These are phyloP conservation scores for Cydia strobilella DNA, from an alignment of 1,140 invertebrate species.

Conservation along the genomic window DNA sequence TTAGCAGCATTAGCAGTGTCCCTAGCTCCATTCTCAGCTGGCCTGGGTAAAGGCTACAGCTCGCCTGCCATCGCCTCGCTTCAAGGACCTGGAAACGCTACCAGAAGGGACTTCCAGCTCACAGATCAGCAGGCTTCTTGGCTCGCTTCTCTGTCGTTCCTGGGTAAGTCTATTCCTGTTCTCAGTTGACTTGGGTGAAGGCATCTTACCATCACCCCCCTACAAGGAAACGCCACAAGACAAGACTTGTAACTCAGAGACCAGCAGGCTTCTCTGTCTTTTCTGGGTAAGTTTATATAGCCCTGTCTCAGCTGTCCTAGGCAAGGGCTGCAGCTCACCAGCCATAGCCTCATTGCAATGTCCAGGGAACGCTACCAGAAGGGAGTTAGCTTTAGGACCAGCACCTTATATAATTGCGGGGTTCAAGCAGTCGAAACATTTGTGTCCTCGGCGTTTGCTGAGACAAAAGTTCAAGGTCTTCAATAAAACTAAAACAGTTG, in stretches of 20 bases:
- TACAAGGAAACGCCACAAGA: conserved; percentile 80
- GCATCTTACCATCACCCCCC: conserved; percentile 90
- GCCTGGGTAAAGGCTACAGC: conserved; percentile 92
- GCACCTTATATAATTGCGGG: no score
- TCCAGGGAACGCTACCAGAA: conserved; percentile 63
- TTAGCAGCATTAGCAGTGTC: conserved; percentile 90
- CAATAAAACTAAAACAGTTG: no score
- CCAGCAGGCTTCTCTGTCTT: conserved; percentile 89
- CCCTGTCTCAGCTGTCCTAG: conserved; percentile 87
- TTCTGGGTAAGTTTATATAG: conserved; percentile 81
- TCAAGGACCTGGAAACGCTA: conserved; percentile 79
- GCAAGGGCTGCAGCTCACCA: conserved; percentile 88
- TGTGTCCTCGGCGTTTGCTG: no score
- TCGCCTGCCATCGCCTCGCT: conserved; percentile 91
- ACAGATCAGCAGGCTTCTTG: conserved; percentile 90
- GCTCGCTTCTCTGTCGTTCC: conserved; percentile 89
- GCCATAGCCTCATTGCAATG: conserved; percentile 88
- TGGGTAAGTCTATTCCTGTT: conserved; percentile 81
- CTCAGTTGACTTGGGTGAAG: conserved; percentile 90
- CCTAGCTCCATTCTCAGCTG: conserved; percentile 90
- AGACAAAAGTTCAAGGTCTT: no score
- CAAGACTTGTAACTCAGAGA: conserved; percentile 84
- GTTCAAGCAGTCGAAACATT: no score
- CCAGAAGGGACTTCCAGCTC: conserved; percentile 81
- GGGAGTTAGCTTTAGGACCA: no score